These are phyloP conservation scores for human DNA, from an alignment of 2,113 vertebrate genomes.

Conservation along the genomic window DNA sequence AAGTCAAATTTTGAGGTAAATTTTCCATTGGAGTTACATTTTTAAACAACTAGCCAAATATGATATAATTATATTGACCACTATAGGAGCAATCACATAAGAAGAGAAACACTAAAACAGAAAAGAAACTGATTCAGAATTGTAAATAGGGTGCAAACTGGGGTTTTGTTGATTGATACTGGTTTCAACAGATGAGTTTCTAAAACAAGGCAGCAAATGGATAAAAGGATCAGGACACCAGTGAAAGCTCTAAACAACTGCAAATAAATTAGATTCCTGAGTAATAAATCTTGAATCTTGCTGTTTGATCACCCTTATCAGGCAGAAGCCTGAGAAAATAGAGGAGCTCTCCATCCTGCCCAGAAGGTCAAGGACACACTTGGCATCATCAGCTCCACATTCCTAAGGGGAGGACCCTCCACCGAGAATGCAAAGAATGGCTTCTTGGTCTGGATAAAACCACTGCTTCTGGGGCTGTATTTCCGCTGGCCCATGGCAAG, in stretches of 20 bases:
- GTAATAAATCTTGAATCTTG: conserved; percentile 64
- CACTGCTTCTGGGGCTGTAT: neutral
- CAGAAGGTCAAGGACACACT: conserved; percentile 63
- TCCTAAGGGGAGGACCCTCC: conserved; percentile 20
- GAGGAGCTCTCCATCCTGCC: conserved; percentile 37
- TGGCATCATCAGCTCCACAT: conserved; percentile 4
- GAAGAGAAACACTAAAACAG: neutral
- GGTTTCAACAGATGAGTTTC: conserved; percentile 9
- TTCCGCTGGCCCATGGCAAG: neutral
- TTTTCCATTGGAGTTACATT: neutral
- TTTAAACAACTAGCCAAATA: neutral
- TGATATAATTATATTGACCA: neutral
- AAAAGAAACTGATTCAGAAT: neutral
- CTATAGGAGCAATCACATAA: neutral
- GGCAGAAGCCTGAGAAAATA: conserved; percentile 70
- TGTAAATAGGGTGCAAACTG: neutral
- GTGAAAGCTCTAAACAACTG: conserved; percentile 37
- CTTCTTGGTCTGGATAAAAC: neutral
- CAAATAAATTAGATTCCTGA: conserved; percentile 41
- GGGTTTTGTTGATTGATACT: neutral
- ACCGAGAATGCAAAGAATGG: neutral
- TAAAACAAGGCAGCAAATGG: conserved; percentile 57
- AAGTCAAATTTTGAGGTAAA: neutral
- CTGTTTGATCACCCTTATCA: conserved; percentile 64
- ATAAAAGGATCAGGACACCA: conserved; percentile 9